Conservation (phyloP, 1,140 invertebrate species). For the Olivierus martensii region DNA sequence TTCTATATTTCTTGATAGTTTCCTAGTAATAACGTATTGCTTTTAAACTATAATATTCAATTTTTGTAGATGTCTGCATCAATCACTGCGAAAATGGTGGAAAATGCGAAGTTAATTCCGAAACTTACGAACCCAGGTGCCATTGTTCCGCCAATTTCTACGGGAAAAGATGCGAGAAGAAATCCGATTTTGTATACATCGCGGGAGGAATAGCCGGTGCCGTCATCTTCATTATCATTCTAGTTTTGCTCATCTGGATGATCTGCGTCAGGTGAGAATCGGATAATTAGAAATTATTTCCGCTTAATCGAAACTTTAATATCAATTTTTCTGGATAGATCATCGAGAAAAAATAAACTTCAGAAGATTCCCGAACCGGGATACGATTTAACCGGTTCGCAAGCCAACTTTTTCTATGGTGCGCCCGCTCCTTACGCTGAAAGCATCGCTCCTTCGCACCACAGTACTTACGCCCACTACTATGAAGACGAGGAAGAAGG, state of each 20-base stretch:
- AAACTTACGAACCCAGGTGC: conserved; percentile 50
- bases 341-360: conserved; percentile 11
- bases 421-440: conserved; percentile 84
- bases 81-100: conserved; percentile 85
- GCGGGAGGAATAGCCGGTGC: conserved; percentile 81
- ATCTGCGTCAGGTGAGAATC: conserved; percentile 66
- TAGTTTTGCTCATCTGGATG: conserved; percentile 90
- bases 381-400: conserved; percentile 37
- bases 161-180: conserved; percentile 71
- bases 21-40: no score
- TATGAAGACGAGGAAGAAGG: conserved; percentile 82
- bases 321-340: neutral
- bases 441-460: conserved; percentile 84
- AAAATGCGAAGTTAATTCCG: conserved; percentile 55
- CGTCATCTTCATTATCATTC: conserved; percentile 82
- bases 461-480: conserved; percentile 91
- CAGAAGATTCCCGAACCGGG: conserved; percentile 14
- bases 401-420: conserved; percentile 93
- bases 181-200: conserved; percentile 87
- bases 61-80: conserved; percentile 39
- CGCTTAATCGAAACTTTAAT: no score
- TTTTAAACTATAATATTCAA: no score
- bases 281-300: no score
- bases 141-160: conserved; percentile 82
- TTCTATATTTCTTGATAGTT: no score